Conservation (phyloP, 2,888 invertebrate species). For the Eristalinus sepulchralis region DNA sequence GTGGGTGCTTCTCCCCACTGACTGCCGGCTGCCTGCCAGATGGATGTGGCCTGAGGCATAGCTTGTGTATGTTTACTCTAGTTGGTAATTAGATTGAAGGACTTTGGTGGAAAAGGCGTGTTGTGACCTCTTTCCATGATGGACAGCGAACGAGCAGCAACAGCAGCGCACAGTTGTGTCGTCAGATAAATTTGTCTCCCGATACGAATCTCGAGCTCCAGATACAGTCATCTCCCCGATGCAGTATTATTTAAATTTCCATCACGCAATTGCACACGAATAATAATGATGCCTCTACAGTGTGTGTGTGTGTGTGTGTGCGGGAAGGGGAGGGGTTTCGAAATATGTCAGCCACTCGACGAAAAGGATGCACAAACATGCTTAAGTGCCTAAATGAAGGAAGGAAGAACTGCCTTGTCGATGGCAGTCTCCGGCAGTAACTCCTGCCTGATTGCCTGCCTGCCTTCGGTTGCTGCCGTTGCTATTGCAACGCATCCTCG, state of each 20-base stretch:
- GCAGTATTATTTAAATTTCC: slow-evolving; percentile 77
- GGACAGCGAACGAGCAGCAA: not conserved
- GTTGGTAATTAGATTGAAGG: slow-evolving; percentile 41
- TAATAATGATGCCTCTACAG: slow-evolving; percentile 36
- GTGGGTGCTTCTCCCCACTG: not conserved
- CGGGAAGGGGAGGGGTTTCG: slow-evolving; percentile 25
- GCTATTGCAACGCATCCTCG: slow-evolving; percentile 28
- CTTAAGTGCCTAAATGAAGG: slow-evolving; percentile 65
- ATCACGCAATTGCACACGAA: slow-evolving; percentile 72
- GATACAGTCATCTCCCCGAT: slow-evolving; percentile 26
- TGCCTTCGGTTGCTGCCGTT: not conserved
- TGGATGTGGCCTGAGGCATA: slow-evolving; percentile 19
- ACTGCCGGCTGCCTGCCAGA: not conserved
- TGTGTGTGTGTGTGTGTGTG: slow-evolving; percentile 17
- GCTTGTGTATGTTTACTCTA: slow-evolving; percentile 43
- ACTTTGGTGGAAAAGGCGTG: not conserved
- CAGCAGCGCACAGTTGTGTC: not conserved
- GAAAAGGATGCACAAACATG: slow-evolving; percentile 70
- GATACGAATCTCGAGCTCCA: slow-evolving; percentile 41
- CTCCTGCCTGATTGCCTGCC: slow-evolving; percentile 33
- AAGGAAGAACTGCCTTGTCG: slow-evolving; percentile 33
- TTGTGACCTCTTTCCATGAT: slow-evolving; percentile 50
- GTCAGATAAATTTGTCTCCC: slow-evolving; percentile 42
- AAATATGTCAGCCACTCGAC: slow-evolving; percentile 68
- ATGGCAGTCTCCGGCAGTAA: too few relatives aligned